Base-by-base conservation (phyloP, 2,888 invertebrate species). In the Pycnomerus fuliginosus region DNA sequence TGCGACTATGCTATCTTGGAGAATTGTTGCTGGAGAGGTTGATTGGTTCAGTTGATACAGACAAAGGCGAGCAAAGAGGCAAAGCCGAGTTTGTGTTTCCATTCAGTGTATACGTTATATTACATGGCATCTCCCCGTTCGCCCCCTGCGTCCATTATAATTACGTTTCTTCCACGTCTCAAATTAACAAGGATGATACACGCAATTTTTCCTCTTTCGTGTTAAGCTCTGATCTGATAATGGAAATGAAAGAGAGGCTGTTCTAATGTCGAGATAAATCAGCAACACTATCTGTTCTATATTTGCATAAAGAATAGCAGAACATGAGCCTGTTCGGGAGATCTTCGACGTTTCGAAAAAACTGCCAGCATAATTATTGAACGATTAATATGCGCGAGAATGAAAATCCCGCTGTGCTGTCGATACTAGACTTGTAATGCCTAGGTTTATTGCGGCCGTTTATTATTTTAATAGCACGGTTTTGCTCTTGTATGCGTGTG, bases 401-500 rank as follows among this genome's bases (percentile, higher is more conserved):
- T 53, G 58, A 60, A 59, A 56, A 50, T 51, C 64, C 64, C 53
- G 66, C 67, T 65, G 67, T 50, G 64, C 62, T 62, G 65, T 67
- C 67, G 65, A 67, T 66, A 60, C 62, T 59, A 57, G 57, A 23
- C 68, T 56, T 68, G 68, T 68, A 67, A 68, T 62, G 62, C 58
- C 64, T 64, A 63, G 63, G 56, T 69, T 68, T 68, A 68, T 68
- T 57, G 64, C 64, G 55, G 55, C 59, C 67, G 62, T 70, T 69
- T 67, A 62, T 69, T 68, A 69, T 68, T 65, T 67, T 68, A 68
- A 69, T 67, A 62, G 68, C 61, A 52, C 60, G 64, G 63, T 67
- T 68, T 67, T 57, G 46, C 61, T 56, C 55, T 58, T 13, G 14
- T 27, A 10, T 17, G 55, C 61, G 60, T 63, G 56, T 64, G 62